A percentile compares a stretch with the other conserved stretches of the same genome.
phyloP scores from a whole-genome alignment of 2,797 vertebrate species.

The Capromys pilorides region DNA sequence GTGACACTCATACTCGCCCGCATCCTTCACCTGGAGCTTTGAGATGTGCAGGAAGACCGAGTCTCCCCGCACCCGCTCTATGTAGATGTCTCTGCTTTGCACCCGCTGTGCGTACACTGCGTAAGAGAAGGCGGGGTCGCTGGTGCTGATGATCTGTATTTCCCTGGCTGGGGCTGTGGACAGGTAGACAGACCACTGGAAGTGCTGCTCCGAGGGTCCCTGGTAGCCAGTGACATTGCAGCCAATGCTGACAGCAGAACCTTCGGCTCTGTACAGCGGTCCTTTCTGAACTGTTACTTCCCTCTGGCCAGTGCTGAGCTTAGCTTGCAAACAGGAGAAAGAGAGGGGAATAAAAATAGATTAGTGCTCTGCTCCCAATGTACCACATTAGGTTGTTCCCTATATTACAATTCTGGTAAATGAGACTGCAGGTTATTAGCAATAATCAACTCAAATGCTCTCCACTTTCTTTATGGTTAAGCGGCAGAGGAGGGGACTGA shows the following conservation, averaged over 20 bases:
- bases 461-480: conserved; percentile 35
- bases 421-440: conserved; percentile 65
- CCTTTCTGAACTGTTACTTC: conserved; percentile 90
- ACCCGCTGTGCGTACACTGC: conserved; percentile 88
- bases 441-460: conserved; percentile 52
- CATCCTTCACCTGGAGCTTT: conserved; percentile 89
- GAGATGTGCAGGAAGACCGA: conserved; percentile 91
- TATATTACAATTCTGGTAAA: conserved; percentile 60
- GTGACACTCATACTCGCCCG: conserved; percentile 94
- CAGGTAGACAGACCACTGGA: conserved; percentile 95
- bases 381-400: conserved; percentile 23
- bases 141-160: conserved; percentile 94
- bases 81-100: conserved; percentile 88
- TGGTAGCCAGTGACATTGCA: conserved; percentile 92
- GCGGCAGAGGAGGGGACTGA: background rate
- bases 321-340: conserved; percentile 77
- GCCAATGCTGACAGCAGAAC: conserved; percentile 91
- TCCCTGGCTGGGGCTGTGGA: conserved; percentile 85
- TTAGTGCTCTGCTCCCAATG: conserved; percentile 40
- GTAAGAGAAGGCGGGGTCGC: conserved; percentile 90
- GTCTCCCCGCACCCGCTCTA: conserved; percentile 90
- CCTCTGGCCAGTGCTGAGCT: conserved; percentile 87
- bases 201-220: conserved; percentile 90
- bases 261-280: conserved; percentile 89
- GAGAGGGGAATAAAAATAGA: conserved; percentile 72